Percentiles rank a stretch among this genome's conserved stretches.
phyloP scores from a whole-genome alignment of 2,113 vertebrate genomes.

The Albula goreensis region DNA sequence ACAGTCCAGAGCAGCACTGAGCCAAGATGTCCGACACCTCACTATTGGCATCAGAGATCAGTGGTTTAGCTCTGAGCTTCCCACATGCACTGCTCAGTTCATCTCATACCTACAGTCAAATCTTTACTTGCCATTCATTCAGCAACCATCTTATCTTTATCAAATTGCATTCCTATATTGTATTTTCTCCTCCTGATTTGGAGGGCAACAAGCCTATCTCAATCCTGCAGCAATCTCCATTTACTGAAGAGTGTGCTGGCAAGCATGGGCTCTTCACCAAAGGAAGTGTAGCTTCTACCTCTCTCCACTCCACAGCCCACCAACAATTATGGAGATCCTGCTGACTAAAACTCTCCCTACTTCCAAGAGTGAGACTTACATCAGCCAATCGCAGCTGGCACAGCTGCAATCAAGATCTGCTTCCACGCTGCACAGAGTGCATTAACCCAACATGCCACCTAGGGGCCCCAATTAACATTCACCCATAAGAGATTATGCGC shows the following conservation, averaged over 20 bases:
- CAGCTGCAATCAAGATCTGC: neutral
- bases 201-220: neutral
- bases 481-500: neutral
- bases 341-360: neutral
- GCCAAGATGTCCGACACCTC: neutral
- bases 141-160: neutral
- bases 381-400: too few species aligned
- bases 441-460: neutral
- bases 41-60: neutral
- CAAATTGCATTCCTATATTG: neutral
- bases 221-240: neutral
- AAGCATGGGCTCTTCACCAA: neutral
- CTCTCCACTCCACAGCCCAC: neutral
- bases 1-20: neutral
- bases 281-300: neutral
- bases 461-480: neutral
- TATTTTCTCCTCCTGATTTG: neutral
- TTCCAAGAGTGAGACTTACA: neutral
- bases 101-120: neutral
- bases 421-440: neutral
- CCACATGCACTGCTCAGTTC: neutral
- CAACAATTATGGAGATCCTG: neutral
- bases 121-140: neutral
- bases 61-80: neutral
- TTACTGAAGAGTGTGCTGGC: neutral